Base-by-base conservation (phyloP, 2,888 invertebrate species). In the Drosophila paramelanica region DNA sequence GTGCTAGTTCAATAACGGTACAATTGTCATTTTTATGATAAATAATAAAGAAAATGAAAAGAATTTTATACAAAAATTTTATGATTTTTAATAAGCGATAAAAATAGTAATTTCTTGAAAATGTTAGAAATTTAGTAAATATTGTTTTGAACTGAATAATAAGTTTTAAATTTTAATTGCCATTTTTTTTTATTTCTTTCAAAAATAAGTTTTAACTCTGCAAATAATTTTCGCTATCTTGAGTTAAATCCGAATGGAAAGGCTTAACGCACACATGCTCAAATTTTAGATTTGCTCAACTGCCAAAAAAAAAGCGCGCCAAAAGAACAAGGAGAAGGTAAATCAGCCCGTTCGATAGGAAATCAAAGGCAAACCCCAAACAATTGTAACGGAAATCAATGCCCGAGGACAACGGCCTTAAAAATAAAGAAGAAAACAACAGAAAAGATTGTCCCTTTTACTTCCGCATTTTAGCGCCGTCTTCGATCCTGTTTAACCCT, bases 391-490 rank as follows among this genome's bases (percentile, higher is more conserved):
- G 76, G 69, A 73, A 79, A 81, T 79, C 73, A 79, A 77, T 76
- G 75, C 59, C 68, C 59, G 45, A 58, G 69, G 51, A 71, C 50
- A 79, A 55, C 74, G 73, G 64, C 72, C 78, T 79, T 74, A 73
- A 20, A 66, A 43, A 41, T 25, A 64, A 31, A 17, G 36, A 27
- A 23, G 27, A 61, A 49, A 61, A 49, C 11, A 49, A 49, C 7
- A 27, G 23, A 0, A 31, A 42, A 23, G 71, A 69, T n/a, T 78
- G 73, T 87, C 69, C 84, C 55, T 79, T 33, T 61, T 83, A 81
- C 85, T 83, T 83, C 82, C 82, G 82, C 73, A 81, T 84, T 79
- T 70, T 73, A 64, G 88, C 87, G 87, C 87, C 78, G 72, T 67
- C 46, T 77, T 67, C 13, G 46, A 8, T 38, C 25, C 27, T 11